phyloP scores from a whole-genome alignment of 2,888 invertebrate species.

The Chrysodeixis includens region DNA sequence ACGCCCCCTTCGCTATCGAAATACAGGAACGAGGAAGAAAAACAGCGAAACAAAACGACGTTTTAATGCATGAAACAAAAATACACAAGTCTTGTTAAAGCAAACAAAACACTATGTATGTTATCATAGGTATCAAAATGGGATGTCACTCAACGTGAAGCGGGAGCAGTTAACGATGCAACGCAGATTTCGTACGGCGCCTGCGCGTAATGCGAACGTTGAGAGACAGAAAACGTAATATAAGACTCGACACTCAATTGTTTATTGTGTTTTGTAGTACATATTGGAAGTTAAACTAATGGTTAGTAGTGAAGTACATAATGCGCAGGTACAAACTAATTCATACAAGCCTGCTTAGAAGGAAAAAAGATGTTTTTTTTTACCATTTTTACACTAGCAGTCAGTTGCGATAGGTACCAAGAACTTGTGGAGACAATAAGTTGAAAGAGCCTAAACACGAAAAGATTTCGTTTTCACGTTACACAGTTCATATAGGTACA shows the following conservation, averaged over 20 bases:
- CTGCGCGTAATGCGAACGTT: background rate
- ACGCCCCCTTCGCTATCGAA: background rate
- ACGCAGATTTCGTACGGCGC: background rate
- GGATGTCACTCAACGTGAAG: background rate
- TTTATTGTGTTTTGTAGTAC: background rate
- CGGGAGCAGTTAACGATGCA: background rate
- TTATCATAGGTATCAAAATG: background rate
- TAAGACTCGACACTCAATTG: conserved; percentile 3
- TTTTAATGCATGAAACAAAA: background rate
- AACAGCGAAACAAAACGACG: background rate
- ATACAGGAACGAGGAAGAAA: conserved; percentile 4
- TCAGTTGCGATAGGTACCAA: no score
- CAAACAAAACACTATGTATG: background rate
- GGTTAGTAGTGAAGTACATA: background rate
- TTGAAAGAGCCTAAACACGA: no score
- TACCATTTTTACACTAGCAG: no score
- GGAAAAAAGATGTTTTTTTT: no score
- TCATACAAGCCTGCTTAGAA: no score
- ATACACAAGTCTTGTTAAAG: background rate
- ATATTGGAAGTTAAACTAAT: background rate
- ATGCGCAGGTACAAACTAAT: background rate
- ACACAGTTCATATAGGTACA: no score
- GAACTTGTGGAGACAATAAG: no score
- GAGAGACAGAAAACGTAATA: conserved; percentile 1
- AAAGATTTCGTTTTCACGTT: no score